These are phyloP conservation scores for Andrena trimmerana DNA, from an alignment of 2,888 invertebrate genomes.

Conservation along the genomic window DNA sequence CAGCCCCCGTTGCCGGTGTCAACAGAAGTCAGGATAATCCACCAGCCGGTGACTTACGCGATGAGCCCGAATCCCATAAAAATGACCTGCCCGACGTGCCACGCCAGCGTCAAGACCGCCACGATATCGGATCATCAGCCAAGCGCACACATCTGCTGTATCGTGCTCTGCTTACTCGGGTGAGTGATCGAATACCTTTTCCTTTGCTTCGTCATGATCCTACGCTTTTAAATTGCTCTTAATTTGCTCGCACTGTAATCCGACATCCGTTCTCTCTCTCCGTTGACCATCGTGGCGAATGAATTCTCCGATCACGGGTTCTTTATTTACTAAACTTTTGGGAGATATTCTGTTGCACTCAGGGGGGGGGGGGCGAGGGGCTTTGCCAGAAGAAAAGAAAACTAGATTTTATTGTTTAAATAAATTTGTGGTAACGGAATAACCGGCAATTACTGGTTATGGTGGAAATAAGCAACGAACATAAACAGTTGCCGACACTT, in stretches of 20 bases:
- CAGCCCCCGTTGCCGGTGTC: slow-evolving; percentile 6
- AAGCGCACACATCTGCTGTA: slow-evolving; percentile 85
- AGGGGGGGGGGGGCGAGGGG: no score
- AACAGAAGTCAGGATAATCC: slow-evolving; percentile 77
- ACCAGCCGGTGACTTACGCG: slow-evolving; percentile 77
- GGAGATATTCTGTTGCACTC: no score
- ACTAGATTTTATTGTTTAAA: no score
- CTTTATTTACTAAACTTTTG: no score
- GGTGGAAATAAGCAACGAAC: no score
- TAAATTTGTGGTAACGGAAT: no score
- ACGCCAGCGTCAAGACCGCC: slow-evolving; percentile 85
- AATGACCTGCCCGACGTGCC: slow-evolving; percentile 85
- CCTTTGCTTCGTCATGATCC: not conserved
- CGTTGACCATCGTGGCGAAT: no score
- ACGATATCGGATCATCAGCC: slow-evolving; percentile 85
- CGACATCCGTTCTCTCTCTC: no score
- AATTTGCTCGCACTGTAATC: not conserved
- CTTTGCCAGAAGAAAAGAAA: no score
- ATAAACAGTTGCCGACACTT: no score
- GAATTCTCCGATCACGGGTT: no score
- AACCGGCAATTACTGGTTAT: no score
- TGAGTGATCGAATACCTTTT: slow-evolving; percentile 63
- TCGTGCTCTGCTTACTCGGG: slow-evolving; percentile 83
- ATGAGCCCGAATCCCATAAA: slow-evolving; percentile 81
- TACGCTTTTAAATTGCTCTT: not conserved